Conservation (phyloP, 2,113 vertebrate species). For the Semnornis frantzii region DNA sequence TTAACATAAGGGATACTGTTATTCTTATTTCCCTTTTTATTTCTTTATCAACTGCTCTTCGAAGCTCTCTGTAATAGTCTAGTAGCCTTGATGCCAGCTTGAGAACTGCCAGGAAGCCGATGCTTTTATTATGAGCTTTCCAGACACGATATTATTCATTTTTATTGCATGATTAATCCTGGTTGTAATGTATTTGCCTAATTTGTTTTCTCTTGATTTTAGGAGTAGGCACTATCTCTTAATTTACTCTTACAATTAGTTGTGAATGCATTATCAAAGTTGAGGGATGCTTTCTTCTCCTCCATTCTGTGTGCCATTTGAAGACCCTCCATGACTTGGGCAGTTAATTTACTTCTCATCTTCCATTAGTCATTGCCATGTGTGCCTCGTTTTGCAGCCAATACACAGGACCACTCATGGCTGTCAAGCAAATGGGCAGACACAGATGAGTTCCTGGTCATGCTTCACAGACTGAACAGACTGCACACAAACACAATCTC, state of each 20-base stretch:
- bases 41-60: background rate
- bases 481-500: constrained; percentile 34
- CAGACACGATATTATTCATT: background rate
- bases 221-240: background rate
- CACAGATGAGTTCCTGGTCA: background rate
- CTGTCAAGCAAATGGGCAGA: background rate
- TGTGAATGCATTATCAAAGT: background rate
- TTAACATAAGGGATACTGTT: background rate
- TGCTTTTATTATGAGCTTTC: background rate
- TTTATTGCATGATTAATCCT: constrained; percentile 23
- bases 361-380: constrained; percentile 9
- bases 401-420: background rate
- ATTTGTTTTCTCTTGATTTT: background rate
- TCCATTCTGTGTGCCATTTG: background rate
- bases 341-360: background rate
- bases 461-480: background rate
- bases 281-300: background rate
- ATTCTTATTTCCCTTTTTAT: background rate
- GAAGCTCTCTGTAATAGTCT: background rate
- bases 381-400: background rate
- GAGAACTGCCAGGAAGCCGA: background rate
- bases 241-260: background rate
- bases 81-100: background rate
- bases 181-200: background rate
- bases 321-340: background rate